Percentiles rank a stretch among this genome's conserved stretches.
Evolutionary conservation across 2,888 invertebrate species (phyloP).

Genomic region (Microchrysa polita): DNA sequence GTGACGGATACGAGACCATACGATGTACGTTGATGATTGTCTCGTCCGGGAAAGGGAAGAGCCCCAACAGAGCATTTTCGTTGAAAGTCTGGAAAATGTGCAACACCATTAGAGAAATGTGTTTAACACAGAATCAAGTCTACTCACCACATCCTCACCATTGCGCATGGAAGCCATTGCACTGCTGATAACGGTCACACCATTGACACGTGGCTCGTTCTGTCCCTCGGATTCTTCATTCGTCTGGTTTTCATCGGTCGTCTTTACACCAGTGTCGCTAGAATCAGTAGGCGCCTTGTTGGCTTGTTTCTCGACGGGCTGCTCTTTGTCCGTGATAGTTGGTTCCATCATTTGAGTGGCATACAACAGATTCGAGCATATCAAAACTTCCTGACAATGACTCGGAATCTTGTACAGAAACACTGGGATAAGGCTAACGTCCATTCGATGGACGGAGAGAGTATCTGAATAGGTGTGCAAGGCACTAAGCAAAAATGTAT

Average conservation of each 20-base stretch:
- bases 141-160: constrained; percentile 60
- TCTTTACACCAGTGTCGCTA: constrained; percentile 6
- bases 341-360: constrained; percentile 66
- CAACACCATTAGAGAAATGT: neutral
- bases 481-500: constrained; percentile 62
- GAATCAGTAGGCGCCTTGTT: constrained; percentile 23
- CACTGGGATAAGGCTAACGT: constrained; percentile 73
- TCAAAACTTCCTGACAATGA: constrained; percentile 70
- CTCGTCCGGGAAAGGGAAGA: constrained; percentile 62
- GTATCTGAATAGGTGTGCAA: constrained; percentile 61
- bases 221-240: constrained; percentile 55
- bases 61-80: constrained; percentile 57
- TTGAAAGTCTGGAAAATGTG: constrained; percentile 58
- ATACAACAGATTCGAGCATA: constrained; percentile 76
- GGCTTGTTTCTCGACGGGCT: neutral
- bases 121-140: neutral
- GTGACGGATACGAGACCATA: constrained; percentile 58
- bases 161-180: constrained; percentile 62
- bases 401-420: constrained; percentile 76
- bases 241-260: constrained; percentile 53
- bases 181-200: constrained; percentile 63
- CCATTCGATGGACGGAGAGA: constrained; percentile 71
- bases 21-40: constrained; percentile 63
- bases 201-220: constrained; percentile 53
- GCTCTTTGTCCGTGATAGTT: neutral